Percentiles rank a stretch among this genome's conserved stretches.
Conservation (phyloP, 2,113 vertebrate species). For the Toxostoma redivivum region DNA sequence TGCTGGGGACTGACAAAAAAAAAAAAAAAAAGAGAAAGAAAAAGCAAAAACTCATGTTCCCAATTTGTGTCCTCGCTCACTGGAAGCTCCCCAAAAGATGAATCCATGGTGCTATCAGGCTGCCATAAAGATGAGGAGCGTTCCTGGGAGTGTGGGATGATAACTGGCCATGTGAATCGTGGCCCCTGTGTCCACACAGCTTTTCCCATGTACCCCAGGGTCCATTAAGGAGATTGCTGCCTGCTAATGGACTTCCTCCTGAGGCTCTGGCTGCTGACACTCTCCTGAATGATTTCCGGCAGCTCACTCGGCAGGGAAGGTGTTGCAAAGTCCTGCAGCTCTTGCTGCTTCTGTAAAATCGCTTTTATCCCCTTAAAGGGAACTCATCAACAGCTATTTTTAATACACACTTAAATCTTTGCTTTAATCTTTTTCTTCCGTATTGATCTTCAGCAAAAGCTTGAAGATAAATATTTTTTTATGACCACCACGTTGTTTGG, state of each 20-base stretch:
- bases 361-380: background rate
- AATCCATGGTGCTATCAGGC: background rate
- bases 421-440: background rate
- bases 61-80: background rate
- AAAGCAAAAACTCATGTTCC: background rate
- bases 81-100: background rate
- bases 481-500: background rate
- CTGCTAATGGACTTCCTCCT: slow-evolving; percentile 49
- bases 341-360: background rate
- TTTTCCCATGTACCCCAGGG: background rate
- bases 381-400: background rate
- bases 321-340: background rate
- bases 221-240: slow-evolving; percentile 32
- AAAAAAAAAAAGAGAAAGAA: too few relatives aligned
- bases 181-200: background rate
- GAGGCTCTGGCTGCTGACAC: slow-evolving; percentile 4
- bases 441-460: background rate
- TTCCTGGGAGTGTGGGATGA: background rate
- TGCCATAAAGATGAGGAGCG: background rate
- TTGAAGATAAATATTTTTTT: background rate
- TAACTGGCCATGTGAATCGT: background rate
- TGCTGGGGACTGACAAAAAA: background rate
- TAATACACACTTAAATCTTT: background rate
- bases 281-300: slow-evolving; percentile 10
- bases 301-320: slow-evolving; percentile 16